Conservation (phyloP, 30 jellyfish, hydroid and myxozoan species). For the Turritopsis rubra region DNA sequence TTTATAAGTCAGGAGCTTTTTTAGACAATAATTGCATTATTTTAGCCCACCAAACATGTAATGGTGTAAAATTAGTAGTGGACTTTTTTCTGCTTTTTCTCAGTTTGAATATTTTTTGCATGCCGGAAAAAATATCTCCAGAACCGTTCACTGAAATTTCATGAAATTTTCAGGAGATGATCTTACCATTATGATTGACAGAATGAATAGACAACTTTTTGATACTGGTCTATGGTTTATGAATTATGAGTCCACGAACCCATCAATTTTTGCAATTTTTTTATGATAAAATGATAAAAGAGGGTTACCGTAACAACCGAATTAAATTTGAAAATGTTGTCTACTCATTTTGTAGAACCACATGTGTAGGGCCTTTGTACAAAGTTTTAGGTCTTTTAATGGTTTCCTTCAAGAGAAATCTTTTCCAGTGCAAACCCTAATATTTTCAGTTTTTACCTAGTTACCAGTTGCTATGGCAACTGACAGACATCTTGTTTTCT, state of each 20-base stretch:
- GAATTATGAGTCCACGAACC: background rate
- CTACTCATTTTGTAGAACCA: background rate
- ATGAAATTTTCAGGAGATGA: background rate
- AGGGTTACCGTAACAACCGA: background rate
- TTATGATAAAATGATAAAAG: too few species aligned
- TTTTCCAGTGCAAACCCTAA: background rate
- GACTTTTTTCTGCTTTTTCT: background rate
- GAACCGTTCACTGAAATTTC: background rate
- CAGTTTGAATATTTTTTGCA: background rate
- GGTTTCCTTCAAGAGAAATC: background rate
- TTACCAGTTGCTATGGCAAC: background rate
- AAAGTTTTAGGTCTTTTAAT: background rate
- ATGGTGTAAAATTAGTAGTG: background rate
- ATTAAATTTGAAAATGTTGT: background rate
- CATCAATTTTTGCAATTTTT: background rate
- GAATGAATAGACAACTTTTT: background rate
- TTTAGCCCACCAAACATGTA: background rate
- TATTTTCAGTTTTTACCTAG: background rate
- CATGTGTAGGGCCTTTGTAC: background rate
- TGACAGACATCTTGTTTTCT: background rate
- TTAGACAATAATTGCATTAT: background rate
- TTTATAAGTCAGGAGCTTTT: background rate
- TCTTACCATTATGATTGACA: background rate
- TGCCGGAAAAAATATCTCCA: background rate
- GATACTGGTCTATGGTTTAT: background rate